Base-by-base conservation (phyloP, 2,888 invertebrate species). In the Lasioglossum figueresi region DNA sequence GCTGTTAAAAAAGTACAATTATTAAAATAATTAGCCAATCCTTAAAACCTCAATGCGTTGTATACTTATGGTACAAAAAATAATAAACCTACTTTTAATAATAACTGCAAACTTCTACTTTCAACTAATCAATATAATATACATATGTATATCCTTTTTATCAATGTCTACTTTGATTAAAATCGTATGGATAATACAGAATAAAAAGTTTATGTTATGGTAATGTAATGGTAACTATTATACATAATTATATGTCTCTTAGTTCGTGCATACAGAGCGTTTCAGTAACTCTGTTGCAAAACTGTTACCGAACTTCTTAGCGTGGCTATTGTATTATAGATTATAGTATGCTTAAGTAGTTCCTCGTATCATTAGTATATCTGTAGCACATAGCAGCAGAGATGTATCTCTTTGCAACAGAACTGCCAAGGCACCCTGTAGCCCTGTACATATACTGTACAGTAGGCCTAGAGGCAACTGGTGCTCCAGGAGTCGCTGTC, bases 141-240 rank as follows among this genome's bases (percentile, higher is more conserved):
- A 16, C 63, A 31, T 16, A 16, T 31, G 5, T 63, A 66, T 66
- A 10, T 43, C 8, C 37, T 23, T n/a, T 56, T 72, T 31, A 19
- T 31, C 4, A 43, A 19, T 78, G 31, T 31, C 31, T 71, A 63
- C 27, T 48, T 48, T 34, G 16, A 73, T 63, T 45, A n/a, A 79
- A 63, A n/a, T n/a, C 14, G 19, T 72, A 23, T 16, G 5, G 23
- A 80, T 27, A 48, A 16, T 56, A 52, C 27, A 52, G 52, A 79
- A 83, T 84, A 66, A 83, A 84, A 66, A 68, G 48, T 76, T 48
- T 68, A 75, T 40, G 40, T 31, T 43, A 52, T 52, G 48, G 23
- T 48, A 48, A 23, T 8, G 23, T 48, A 73, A 70, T 66, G 70
- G 66, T 40, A 59, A 31, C 45, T 72, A 45, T 56, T 56, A 56